Evolutionary conservation across 2,797 vertebrate species (phyloP), one percentile per base, ranked within the genome.

Genomic region (Neosilurus hyrtlii): DNA sequence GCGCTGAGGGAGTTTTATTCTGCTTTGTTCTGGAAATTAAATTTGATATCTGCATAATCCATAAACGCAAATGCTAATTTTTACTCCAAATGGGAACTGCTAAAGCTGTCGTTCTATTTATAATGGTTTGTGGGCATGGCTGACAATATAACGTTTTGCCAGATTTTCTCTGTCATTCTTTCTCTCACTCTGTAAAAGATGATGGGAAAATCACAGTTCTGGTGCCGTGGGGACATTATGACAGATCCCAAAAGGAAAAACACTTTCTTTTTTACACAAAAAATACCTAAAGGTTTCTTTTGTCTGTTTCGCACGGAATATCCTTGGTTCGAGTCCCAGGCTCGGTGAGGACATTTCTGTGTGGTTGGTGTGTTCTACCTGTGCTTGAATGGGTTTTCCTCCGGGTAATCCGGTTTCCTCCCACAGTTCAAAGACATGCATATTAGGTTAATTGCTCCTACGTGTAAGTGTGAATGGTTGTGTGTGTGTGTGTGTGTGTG

Each of bases 31-130:
- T 83, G 65, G 59, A 82, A 79, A 82, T 79, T 51, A 37, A 54
- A 37, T 80, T 76, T 81, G 74, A 83, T 59, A 82, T 84, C 79
- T 80, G 75, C 79, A 77, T 84, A 87, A 88, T 87, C 77, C 71
- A 84, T 84, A 79, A 72, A 76, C 35, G 73, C 72, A 66, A 82
- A 76, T 83, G 63, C 74, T 51, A 63, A 63, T 78, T 18, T 79
- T 74, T 4, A 61, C 56, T 57, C 65, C 67, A 79, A 63, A 83
- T 65, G 59, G 80, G 67, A 35, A 70, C 20, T 59, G 51, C 63
- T 79, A 78, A 86, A 76, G 56, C 68, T 2, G 59, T 54, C 56
- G 22, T 56, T 72, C 35, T 72, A 43, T 81, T 73, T 65, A 51
- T 54, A 68, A 80, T 54, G 16, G 51, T 80, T 54, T 68, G 65